phyloP scores from a whole-genome alignment of 2,888 invertebrate genomes.

The Drosophila birchii region DNA sequence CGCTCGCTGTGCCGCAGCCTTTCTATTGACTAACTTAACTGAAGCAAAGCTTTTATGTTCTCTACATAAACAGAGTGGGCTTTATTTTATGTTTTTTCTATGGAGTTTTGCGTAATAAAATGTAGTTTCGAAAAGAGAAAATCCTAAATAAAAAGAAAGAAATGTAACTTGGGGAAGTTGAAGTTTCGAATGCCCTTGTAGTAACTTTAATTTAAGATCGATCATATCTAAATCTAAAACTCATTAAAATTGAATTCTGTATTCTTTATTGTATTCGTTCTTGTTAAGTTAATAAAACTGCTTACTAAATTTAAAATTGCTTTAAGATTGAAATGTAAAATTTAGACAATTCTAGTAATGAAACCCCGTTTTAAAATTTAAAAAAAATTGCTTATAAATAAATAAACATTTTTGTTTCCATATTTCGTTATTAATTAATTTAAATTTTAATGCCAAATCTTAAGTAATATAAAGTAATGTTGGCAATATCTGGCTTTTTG shows the following conservation, averaged over 20 bases:
- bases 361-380: too few species aligned
- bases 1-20: neutral
- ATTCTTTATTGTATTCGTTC: neutral
- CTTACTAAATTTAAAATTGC: neutral
- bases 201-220: neutral
- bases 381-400: too few species aligned
- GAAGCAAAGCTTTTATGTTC: constrained; percentile 37
- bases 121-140: neutral
- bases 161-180: neutral
- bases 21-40: constrained; percentile 27
- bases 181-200: neutral
- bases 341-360: neutral
- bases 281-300: neutral
- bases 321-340: neutral
- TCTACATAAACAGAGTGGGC: neutral
- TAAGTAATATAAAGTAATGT: too few species aligned
- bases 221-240: neutral
- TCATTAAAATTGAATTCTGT: neutral
- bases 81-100: neutral
- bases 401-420: too few species aligned
- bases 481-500: too few species aligned
- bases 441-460: too few species aligned
- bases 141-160: neutral
- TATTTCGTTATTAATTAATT: too few species aligned
- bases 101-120: constrained; percentile 6